Base-by-base conservation (phyloP, 2,797 vertebrate genomes). In the Gallinago stenura region DNA sequence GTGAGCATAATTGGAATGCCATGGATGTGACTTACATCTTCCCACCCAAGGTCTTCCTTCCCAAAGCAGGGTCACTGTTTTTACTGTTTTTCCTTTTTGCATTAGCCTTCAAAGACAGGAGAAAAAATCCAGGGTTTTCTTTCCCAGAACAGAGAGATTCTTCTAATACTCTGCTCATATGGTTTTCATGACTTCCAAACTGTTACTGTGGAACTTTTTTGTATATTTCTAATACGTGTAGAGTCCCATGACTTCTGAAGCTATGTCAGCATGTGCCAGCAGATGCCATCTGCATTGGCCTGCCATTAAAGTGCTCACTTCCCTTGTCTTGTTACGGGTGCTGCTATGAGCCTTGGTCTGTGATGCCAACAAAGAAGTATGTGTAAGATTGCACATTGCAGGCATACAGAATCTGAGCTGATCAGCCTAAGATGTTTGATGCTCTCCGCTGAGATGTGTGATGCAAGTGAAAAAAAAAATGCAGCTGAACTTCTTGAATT, bases 281-380 rank as follows among this genome's bases (percentile, higher is more conserved):
- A 81, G 65, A 28, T 9, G 10, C 46, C 21, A 19, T 46, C 24
- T 71, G 58, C 46, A 57, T 21, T 51, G 48, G 9, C 15, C n/a
- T 71, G 45, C 24, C 4, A 3, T 66, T 61, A 7, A 81, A 82
- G 15, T 46, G 18, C 25, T 86, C 2, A 2, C 51, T 62, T 62
- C 50, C 30, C 16, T 73, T 58, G 25, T 35, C 26, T 60, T 0
- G 0, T 35, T 46, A 69, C 62, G 37, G 22, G 7, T 68, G n/a
- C 15, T 83, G 30, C 41, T 45, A 4, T 12, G 5, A 72, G 48
- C 28, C 31, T 31, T 50, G 35, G 12, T 10, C 6, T 26, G 33
- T 3, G 1, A 8, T 70, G 35, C 26, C 30, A 8, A 3, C 0
- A 3, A 12, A 75, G 17, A 16, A 12, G 0, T 21, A 4, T 54